These are phyloP conservation scores for Charadrius vociferus DNA, from an alignment of 2,113 vertebrate genomes.

Conservation along the genomic window DNA sequence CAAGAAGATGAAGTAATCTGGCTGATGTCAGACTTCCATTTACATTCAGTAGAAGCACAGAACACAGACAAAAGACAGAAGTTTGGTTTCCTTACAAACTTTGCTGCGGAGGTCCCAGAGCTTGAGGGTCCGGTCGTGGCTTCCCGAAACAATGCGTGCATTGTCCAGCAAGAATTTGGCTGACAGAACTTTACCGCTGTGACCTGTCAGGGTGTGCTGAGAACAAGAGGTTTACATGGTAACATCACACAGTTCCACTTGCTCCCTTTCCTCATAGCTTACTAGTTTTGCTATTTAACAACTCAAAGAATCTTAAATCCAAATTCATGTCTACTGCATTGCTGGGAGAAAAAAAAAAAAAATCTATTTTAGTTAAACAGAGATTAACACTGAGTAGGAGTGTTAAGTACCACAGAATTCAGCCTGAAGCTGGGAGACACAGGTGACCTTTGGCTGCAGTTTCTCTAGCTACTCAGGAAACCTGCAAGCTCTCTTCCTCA, in stretches of 20 bases:
- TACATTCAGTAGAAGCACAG: not conserved
- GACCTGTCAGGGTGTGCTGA: slow-evolving; percentile 95
- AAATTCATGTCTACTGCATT: not conserved
- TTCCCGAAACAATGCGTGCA: slow-evolving; percentile 94
- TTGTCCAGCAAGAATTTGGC: slow-evolving; percentile 97
- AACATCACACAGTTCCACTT: not conserved
- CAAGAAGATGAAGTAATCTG: not conserved
- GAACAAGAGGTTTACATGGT: not conserved
- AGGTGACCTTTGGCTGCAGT: not conserved
- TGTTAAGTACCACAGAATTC: not conserved
- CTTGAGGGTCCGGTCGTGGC: slow-evolving; percentile 96
- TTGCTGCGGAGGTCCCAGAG: slow-evolving; percentile 99
- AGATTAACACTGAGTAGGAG: not conserved
- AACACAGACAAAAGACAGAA: not conserved
- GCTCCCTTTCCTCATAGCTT: not conserved
- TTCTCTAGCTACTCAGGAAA: not conserved
- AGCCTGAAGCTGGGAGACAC: not conserved
- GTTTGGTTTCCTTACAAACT: slow-evolving; percentile 88
- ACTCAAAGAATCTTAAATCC: not conserved
- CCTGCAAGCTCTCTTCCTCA: not conserved
- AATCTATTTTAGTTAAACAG: not conserved
- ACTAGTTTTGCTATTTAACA: not conserved
- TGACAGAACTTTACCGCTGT: slow-evolving; percentile 95
- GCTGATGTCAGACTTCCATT: not conserved
- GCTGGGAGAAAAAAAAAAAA: not conserved